phyloP scores from a whole-genome alignment of 1,140 invertebrate genomes.

The Aphaenogaster rudis region DNA sequence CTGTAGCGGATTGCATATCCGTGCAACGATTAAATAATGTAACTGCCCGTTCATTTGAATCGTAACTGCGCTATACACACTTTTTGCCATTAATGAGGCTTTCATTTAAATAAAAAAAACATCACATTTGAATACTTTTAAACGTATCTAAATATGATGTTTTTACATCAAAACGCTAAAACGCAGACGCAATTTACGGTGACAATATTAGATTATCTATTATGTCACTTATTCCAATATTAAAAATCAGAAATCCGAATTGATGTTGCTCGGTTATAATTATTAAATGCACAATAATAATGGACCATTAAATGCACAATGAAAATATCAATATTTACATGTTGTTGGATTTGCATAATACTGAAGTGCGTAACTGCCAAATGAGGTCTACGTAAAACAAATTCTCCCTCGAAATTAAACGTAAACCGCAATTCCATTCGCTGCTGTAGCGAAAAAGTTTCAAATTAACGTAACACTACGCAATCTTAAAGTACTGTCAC shows the following conservation, averaged over 20 bases:
- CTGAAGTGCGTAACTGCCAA: background rate
- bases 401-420: background rate
- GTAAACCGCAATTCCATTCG: background rate
- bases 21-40: slow-evolving; percentile 52
- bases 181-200: background rate
- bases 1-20: slow-evolving; percentile 24
- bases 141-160: background rate
- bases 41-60: slow-evolving; percentile 36
- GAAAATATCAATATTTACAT: slow-evolving; percentile 5
- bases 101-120: slow-evolving; percentile 22
- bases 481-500: background rate
- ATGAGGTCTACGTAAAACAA: background rate
- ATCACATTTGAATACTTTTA: background rate
- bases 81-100: slow-evolving; percentile 7
- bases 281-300: slow-evolving; percentile 21
- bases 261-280: background rate
- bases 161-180: background rate
- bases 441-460: background rate
- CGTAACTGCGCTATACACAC: background rate
- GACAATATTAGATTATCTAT: slow-evolving; percentile 15
- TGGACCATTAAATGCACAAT: background rate
- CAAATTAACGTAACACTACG: background rate
- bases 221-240: slow-evolving; percentile 8
- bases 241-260: background rate
- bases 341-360: background rate